These are phyloP conservation scores for Sipha maydis DNA, from an alignment of 2,888 invertebrate genomes.

Conservation along the genomic window DNA sequence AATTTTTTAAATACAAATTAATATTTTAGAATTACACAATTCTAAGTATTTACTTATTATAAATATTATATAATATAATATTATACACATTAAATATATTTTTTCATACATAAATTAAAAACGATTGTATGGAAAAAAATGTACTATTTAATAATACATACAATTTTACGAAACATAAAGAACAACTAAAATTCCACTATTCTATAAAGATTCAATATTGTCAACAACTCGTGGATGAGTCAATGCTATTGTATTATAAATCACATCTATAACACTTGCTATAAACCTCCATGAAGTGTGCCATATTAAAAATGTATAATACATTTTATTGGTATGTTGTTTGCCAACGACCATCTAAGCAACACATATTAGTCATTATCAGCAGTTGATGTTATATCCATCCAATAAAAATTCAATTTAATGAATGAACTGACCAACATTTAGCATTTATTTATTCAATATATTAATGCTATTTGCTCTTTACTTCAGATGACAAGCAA, in stretches of 20 bases:
- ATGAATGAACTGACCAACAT: neutral
- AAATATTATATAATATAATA: too few species aligned
- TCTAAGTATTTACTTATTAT: too few species aligned
- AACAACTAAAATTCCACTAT: slow-evolving; percentile 64
- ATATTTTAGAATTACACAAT: too few species aligned
- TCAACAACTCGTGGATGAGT: slow-evolving; percentile 70
- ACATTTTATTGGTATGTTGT: slow-evolving; percentile 76
- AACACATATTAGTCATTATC: slow-evolving; percentile 76
- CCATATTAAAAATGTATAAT: slow-evolving; percentile 72
- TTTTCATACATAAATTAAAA: too few species aligned
- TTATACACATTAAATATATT: too few species aligned
- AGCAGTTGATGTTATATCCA: slow-evolving; percentile 72
- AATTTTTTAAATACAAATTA: too few species aligned
- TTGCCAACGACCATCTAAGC: slow-evolving; percentile 80
- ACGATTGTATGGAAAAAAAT: too few species aligned
- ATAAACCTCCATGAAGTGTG: slow-evolving; percentile 86
- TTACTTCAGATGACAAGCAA: neutral
- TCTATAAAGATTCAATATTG: slow-evolving; percentile 27
- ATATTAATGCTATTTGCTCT: neutral
- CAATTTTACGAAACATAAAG: slow-evolving; percentile 64
- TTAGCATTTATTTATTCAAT: neutral
- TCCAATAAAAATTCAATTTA: slow-evolving; percentile 65
- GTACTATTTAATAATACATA: slow-evolving; percentile 51
- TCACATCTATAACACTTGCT: slow-evolving; percentile 79
- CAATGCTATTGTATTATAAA: slow-evolving; percentile 83